These are phyloP conservation scores for Oostethus manadensis DNA, from an alignment of 2,113 vertebrate genomes.

Conservation along the genomic window DNA sequence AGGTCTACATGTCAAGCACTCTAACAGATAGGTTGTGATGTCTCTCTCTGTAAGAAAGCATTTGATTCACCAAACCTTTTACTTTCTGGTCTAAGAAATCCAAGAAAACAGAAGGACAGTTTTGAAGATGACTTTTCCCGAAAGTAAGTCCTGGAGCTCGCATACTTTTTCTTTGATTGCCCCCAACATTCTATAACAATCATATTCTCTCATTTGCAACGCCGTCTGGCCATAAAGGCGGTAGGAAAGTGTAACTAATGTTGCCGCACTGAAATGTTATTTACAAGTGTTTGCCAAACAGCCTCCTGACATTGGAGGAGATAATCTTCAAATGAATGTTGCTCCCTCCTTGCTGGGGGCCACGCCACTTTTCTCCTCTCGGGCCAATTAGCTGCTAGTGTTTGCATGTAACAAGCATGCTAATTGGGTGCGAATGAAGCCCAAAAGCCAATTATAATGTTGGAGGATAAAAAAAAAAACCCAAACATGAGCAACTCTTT, in stretches of 20 bases:
- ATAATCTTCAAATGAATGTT: constrained; percentile 47
- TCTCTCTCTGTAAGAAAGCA: no score
- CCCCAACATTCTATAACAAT: constrained; percentile 7
- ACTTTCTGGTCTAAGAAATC: neutral
- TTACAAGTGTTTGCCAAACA: constrained; percentile 40
- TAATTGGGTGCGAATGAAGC: constrained; percentile 63
- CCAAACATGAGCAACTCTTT: constrained; percentile 15
- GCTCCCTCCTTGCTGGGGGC: constrained; percentile 35
- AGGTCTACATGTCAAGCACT: neutral
- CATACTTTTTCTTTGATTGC: neutral
- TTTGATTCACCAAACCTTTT: no score
- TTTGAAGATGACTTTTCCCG: neutral
- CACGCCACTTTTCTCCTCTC: constrained; percentile 33
- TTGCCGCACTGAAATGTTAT: constrained; percentile 25
- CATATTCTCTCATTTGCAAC: constrained; percentile 3
- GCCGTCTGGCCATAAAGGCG: constrained; percentile 23
- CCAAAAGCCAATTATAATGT: constrained; percentile 66
- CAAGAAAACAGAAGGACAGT: neutral
- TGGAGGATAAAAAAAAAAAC: constrained; percentile 13
- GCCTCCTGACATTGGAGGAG: constrained; percentile 34
- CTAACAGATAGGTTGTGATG: no score
- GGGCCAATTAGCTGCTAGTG: constrained; percentile 62
- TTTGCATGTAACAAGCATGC: constrained; percentile 61
- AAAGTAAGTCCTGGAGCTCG: neutral
- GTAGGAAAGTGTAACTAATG: constrained; percentile 29